Conservation (phyloP, 1,140 invertebrate genomes). For the Hermatobates lingyangjiaoensis region DNA sequence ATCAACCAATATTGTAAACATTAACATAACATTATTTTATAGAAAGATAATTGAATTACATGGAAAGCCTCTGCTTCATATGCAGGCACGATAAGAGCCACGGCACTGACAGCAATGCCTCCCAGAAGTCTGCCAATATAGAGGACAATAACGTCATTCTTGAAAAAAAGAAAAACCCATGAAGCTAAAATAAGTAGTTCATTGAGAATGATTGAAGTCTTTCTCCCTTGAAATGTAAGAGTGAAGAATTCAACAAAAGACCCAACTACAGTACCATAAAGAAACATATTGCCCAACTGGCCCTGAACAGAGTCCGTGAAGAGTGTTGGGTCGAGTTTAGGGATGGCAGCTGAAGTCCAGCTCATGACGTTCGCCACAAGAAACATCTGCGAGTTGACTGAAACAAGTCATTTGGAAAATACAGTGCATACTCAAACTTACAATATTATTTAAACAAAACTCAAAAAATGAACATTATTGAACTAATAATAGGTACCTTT, state of each 20-base stretch:
- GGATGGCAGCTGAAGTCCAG: background rate
- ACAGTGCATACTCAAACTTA: no score
- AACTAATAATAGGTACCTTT: no score
- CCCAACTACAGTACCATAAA: background rate
- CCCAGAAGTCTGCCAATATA: background rate
- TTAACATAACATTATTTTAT: no score
- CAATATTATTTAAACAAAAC: no score
- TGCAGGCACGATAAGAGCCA: background rate
- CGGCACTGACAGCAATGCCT: background rate
- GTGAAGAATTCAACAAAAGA: background rate
- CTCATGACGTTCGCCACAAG: background rate
- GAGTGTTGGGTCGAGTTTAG: background rate
- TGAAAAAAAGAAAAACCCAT: background rate
- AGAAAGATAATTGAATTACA: background rate
- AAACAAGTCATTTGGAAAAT: no score
- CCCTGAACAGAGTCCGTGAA: background rate
- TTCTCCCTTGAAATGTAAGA: background rate
- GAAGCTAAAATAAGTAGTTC: background rate
- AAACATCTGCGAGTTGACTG: background rate
- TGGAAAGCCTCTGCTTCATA: background rate
- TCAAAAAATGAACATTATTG: no score
- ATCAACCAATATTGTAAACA: no score
- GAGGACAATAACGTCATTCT: background rate
- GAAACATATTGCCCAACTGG: background rate
- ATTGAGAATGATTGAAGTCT: background rate